Base-by-base conservation (phyloP, 1,140 invertebrate species). In the Anastatus disparis region DNA sequence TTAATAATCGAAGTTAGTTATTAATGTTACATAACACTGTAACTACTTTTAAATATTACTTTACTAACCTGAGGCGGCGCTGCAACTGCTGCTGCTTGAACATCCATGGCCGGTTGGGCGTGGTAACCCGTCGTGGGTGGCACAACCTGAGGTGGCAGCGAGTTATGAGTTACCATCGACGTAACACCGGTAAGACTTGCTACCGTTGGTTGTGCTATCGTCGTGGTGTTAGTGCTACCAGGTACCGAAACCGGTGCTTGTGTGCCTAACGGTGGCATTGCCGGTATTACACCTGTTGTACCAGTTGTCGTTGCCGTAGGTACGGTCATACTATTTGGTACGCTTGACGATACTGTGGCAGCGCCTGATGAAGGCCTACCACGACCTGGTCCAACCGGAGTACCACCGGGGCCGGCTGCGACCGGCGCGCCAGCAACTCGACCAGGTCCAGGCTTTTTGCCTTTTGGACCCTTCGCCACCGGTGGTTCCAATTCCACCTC, bases 401-500 rank as follows among this genome's bases (percentile, higher is more conserved):
- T 15, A n/a, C 20, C 44, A 70, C 79, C 75, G 76, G 86, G 75
- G 77, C 83, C 71, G 22, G 79, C 76, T 0, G 64, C 22, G 13
- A 75, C 70, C 40, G 80, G 75, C 31, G 72, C 80, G 26, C 76
- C 79, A 22, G 77, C 71, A 17, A 78, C 71, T 62, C 81, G 78
- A 17, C 48, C 48, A 4, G 48, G 20, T n/a, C 77, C 79, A 46
- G 78, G 77, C 82, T 93, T 93, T 48, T 87, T 88, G 3, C 86
- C 87, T 74, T 93, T 94, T 46, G 89, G 89, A 56, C 90, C 91
- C 80, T 94, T 95, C 31, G 87, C 86, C 68, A 88, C 86, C 1
- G 91, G 91, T n/a, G 89, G 87, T 62, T 94, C 93, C 46, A 95
- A 86, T 75, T 94, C 93, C 42, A 93, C 88, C 84, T 96, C 95